Evolutionary conservation across 2,888 invertebrate species (phyloP), one percentile per base, ranked within the genome.

Genomic region (Aphidius colemani): DNA sequence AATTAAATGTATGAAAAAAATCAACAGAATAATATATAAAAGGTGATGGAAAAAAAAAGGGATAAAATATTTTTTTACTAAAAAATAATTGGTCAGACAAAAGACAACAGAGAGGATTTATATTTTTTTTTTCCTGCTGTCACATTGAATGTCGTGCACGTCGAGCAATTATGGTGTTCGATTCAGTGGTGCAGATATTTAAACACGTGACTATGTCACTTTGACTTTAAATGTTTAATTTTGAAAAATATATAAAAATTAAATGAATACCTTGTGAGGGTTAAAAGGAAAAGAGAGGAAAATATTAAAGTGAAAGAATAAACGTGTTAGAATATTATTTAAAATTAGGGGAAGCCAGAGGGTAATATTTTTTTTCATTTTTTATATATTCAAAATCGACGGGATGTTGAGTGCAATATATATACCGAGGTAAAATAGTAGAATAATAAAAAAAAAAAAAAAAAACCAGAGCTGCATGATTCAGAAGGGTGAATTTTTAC

Each of bases 401-500:
- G 10, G 5, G 9, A 44, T 39, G 44, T 43, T 40, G n/a, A 50
- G 63, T 63, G 49, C 49, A 41, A 48, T 13, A 51, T 40, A 48
- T 13, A 51, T 40, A 51, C 10, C 7, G 46, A 13, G 44, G 45
- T 8, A 50, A 9, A 63, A 57, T 30, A 3, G 7, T 18, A 50
- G 13, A 50, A 3, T 7, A 50, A 4, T 1, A 51, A 10, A 51
- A 7, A 10, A 51, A 18, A 51, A n/a, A 39, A 41, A n/a, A 51
- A 61, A 44, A 53, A 46, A 39, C 46, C 30, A 66, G 62, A 66
- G 63, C 62, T 58, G 69, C 67, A 68, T 69, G 68, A 72, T 67
- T 72, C 69, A 72, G 68, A 67, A 69, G 74, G 73, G 73, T 67
- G 68, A 68, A 66, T 68, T 59, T 55, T 7, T 55, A 53, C 40